Percentiles rank a stretch among this genome's conserved stretches.
phyloP scores from a whole-genome alignment of 2,888 invertebrate species.

The Neoascia interrupta region DNA sequence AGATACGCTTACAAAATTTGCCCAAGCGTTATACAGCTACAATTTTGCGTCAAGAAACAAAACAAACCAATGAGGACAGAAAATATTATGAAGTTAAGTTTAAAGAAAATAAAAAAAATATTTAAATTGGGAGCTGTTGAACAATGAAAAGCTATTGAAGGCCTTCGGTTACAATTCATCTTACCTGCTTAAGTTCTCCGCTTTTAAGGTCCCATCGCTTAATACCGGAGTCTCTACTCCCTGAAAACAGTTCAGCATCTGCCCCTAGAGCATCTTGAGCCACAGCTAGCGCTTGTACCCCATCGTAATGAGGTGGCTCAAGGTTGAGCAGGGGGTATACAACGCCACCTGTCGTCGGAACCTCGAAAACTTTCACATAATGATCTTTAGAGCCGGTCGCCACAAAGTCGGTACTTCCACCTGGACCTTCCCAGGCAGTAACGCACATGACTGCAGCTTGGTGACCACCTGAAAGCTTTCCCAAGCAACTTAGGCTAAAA shows the following conservation, averaged over 20 bases:
- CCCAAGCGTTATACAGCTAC: constrained; percentile 54
- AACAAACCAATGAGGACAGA: constrained; percentile 56
- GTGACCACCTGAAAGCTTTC: constrained; percentile 89
- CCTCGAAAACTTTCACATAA: constrained; percentile 84
- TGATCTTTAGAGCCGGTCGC: constrained; percentile 93
- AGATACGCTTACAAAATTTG: constrained; percentile 45
- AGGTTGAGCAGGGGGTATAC: constrained; percentile 83
- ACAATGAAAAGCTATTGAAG: background rate
- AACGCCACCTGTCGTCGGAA: constrained; percentile 80
- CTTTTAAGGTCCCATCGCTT: constrained; percentile 88
- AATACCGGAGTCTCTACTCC: constrained; percentile 91
- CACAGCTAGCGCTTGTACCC: constrained; percentile 89
- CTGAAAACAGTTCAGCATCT: constrained; percentile 85
- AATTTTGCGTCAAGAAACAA: constrained; percentile 49
- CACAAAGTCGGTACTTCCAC: constrained; percentile 83
- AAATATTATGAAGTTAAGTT: too few species aligned
- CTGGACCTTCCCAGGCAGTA: constrained; percentile 81
- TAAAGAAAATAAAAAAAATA: constrained; percentile 5
- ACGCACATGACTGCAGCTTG: constrained; percentile 92
- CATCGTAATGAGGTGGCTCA: constrained; percentile 94
- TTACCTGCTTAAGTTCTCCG: constrained; percentile 75
- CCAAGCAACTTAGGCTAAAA: constrained; percentile 84
- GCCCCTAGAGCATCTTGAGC: constrained; percentile 81
- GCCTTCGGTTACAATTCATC: constrained; percentile 13
- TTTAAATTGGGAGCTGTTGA: constrained; percentile 29